Evolutionary conservation across 2,797 vertebrate genomes (phyloP), one percentile per base, ranked within the genome.

Genomic region (Cyclura pinguis): DNA sequence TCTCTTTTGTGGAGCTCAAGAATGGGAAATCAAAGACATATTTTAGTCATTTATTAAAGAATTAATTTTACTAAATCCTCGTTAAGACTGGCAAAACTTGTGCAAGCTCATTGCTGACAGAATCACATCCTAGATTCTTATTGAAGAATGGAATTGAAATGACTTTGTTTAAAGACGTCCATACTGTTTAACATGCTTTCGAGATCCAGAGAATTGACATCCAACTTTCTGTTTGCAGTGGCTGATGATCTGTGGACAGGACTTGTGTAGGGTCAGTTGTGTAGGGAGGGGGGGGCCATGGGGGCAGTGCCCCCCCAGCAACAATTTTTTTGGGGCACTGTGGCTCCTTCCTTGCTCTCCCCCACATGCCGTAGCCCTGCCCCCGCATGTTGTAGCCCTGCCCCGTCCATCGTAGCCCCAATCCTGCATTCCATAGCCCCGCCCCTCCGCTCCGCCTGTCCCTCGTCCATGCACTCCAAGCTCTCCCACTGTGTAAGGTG

Each of bases 51-150:
- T 81, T 69, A 6, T 16, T n/a, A 2, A 4, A 55, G 73, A 76
- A 80, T 3, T 84, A 73, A 29, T 72, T 47, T 22, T 89, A 16
- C 67, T 90, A 42, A 85, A 77, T 16, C 93, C 22, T 18, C 83
- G 77, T 50, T 27, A 55, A 55, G 9, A 3, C 69, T 42, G 20
- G 7, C 89, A 92, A n/a, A 2, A 38, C 0, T n/a, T 42, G 6
- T n/a, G 1, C 42, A n/a, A 0, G 81, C 20, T 0, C 52, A 77
- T 24, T 50, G 29, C 59, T 38, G 1, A 32, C n/a, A 27, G 16
- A 6, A 69, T 12, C 0, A 0, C 27, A 74, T 72, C 62, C 27
- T 62, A 77, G 80, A 87, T 78, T 73, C 52, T 38, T 50, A 38
- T 10, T 8, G 13, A 80, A 69, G 35, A 55, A 87, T 80, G 16